Conservation (phyloP, 2,888 invertebrate genomes). For the Sipha maydis region DNA sequence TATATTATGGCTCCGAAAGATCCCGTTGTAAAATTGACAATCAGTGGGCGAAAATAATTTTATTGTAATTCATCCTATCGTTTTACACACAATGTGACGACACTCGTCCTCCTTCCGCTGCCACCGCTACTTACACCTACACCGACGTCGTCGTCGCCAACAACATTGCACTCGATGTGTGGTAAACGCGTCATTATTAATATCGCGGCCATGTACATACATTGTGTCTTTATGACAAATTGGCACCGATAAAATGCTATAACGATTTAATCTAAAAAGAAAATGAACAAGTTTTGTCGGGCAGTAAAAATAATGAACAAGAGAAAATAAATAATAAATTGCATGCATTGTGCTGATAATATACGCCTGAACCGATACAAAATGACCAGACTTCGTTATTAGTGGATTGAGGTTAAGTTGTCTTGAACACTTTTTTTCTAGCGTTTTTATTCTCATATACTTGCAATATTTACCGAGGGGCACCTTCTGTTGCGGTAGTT, state of each 20-base stretch:
- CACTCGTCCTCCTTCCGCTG: slow-evolving; percentile 26
- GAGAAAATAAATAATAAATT: slow-evolving; percentile 55
- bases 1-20: not conserved
- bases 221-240: slow-evolving; percentile 27
- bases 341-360: slow-evolving; percentile 39
- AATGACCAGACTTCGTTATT: not conserved
- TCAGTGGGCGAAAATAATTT: slow-evolving; percentile 34
- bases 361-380: not conserved
- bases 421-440: not conserved
- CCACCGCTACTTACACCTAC: not conserved
- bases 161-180: not conserved
- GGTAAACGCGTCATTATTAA: slow-evolving; percentile 23
- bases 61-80: slow-evolving; percentile 42
- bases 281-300: slow-evolving; percentile 18
- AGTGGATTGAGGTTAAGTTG: slow-evolving; percentile 44
- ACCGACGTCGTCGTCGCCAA: not conserved
- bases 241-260: slow-evolving; percentile 17
- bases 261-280: slow-evolving; percentile 48
- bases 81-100: slow-evolving; percentile 43
- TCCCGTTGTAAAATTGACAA: slow-evolving; percentile 28
- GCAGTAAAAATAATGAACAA: slow-evolving; percentile 36
- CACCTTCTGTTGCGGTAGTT: not conserved
- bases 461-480: not conserved
- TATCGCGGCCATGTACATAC: slow-evolving; percentile 9
- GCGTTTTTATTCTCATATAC: not conserved